Conservation (phyloP, 2,797 vertebrate genomes). For the Platyrinchus mystaceus region DNA sequence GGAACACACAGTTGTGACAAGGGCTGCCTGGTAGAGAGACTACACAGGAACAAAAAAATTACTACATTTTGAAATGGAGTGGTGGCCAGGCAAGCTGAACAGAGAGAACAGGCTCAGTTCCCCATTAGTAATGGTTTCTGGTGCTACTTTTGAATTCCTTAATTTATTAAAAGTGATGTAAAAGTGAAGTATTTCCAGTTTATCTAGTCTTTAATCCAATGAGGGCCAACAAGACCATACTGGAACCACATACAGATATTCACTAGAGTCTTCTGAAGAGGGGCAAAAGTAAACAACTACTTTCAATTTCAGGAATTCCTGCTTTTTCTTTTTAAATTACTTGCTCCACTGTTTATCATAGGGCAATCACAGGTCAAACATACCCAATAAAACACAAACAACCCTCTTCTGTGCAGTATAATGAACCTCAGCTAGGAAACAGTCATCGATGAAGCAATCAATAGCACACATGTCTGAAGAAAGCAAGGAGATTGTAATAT, state of each 20-base stretch:
- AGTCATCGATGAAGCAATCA: slow-evolving; percentile 8
- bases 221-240: neutral
- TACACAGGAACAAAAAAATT: neutral
- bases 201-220: neutral
- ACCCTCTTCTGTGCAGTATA: neutral
- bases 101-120: neutral
- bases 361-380: neutral
- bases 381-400: neutral
- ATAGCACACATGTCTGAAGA: slow-evolving; percentile 6
- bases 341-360: neutral
- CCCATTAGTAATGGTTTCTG: neutral
- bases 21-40: neutral
- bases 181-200: neutral
- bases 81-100: neutral
- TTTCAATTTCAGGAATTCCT: neutral
- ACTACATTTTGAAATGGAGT: neutral
- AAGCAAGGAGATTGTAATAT: neutral
- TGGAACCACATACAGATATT: no score
- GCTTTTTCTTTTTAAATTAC: neutral
- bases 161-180: neutral
- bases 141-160: neutral
- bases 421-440: neutral
- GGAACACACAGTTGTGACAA: accelerated
- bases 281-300: neutral
- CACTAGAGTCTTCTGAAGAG: neutral